Base-by-base conservation (phyloP, 2,888 invertebrate species). In the Drosophila borborema region DNA sequence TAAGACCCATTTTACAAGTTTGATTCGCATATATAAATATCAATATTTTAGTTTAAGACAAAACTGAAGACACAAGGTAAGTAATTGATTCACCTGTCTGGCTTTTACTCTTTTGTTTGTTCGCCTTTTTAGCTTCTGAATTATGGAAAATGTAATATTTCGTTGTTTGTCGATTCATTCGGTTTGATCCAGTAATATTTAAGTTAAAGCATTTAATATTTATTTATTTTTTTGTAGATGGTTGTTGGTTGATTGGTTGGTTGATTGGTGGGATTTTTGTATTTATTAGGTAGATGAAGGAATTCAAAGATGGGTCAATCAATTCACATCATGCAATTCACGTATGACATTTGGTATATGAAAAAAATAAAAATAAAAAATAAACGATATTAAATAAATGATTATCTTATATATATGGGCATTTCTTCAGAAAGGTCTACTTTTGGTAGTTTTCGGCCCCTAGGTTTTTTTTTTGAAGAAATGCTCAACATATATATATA, bases 41-140 rank as follows among this genome's bases (percentile, higher is more conserved):
- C 28, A 41, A 28, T 31, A 56, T 14, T 5, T 43, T 34, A 20
- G 18, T 34, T 49, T 31, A 6, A 51, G 10, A 20, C 2, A 38
- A 43, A 43, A 9, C 38, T 41, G 28, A 43, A 55, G 40, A 41
- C 20, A 63, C n/a, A 58, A 63, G 14, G n/a, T 58, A 46, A n/a
- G 63, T 59, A 38, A 56, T 58, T 72, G 68, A 91, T 95, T 97
- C 96, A 97, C 97, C 97, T 95, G 97, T 95, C 94, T 96, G 94
- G 94, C 97, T 97, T 95, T 97, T 97, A 95, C 97, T 97, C 95
- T 96, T 96, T 95, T 96, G 85, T 60, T 88, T 85, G 74, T 36
- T 96, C 95, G 97, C 97, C 96, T 97, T 97, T 97, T 97, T 98
- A 95, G 97, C 97, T 96, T 98, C 97, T 98, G 95, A 92, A 93